Evolutionary conservation across 2,113 vertebrate genomes (phyloP).

Genomic region (Erpornis zantholeuca): DNA sequence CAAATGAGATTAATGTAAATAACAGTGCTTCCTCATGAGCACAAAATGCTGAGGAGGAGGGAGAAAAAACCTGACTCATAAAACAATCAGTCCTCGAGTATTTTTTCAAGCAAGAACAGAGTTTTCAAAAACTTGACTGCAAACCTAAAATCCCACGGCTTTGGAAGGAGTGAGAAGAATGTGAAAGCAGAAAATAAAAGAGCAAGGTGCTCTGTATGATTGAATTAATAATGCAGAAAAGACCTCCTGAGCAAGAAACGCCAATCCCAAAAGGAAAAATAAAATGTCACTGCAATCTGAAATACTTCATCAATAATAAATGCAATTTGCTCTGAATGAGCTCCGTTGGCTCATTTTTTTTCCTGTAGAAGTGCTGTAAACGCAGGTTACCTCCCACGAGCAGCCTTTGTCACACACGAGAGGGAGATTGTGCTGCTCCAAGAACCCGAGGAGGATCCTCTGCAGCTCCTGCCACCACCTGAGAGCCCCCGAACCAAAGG

Average conservation of each 20-base stretch:
- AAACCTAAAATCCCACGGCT: background rate
- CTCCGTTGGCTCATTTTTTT: background rate
- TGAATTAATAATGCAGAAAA: background rate
- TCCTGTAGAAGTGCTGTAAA: background rate
- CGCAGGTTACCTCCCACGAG: background rate
- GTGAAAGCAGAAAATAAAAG: background rate
- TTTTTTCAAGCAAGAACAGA: background rate
- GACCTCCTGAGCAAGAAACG: background rate
- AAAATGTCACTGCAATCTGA: background rate
- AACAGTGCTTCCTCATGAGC: background rate
- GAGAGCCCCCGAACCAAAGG: background rate
- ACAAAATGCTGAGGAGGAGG: background rate
- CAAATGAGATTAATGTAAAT: background rate
- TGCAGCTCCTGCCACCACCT: background rate
- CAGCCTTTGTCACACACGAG: background rate
- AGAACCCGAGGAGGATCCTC: accelerated
- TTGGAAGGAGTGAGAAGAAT: background rate
- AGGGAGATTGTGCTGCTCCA: background rate
- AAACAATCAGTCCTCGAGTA: background rate
- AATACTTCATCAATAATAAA: background rate
- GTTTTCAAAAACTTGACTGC: background rate
- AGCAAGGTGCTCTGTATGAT: background rate
- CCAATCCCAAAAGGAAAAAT: background rate
- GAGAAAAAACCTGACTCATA: too few relatives aligned
- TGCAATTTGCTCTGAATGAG: background rate